Percentiles rank a stretch among this genome's conserved stretches.
These are phyloP conservation scores for Sinotaia quadrata DNA, from an alignment of 2,888 invertebrate species.

Conservation along the genomic window DNA sequence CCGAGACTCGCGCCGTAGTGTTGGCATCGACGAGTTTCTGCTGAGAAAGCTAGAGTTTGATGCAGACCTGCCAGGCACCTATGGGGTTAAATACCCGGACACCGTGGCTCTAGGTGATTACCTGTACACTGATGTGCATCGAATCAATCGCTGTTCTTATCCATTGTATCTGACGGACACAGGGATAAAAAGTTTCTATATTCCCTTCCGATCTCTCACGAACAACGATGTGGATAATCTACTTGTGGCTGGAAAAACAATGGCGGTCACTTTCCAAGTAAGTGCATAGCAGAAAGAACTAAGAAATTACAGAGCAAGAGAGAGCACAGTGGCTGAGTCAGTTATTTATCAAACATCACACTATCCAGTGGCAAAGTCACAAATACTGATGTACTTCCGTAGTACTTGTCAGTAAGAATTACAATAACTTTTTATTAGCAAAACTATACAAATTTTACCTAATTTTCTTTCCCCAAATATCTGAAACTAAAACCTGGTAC, in stretches of 20 bases:
- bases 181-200: constrained; percentile 33
- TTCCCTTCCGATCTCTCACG: constrained; percentile 38
- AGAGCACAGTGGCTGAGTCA: too few relatives aligned
- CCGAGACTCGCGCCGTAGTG: constrained; percentile 37
- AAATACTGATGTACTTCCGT: too few relatives aligned
- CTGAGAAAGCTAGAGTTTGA: constrained; percentile 29
- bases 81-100: constrained; percentile 31
- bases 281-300: too few relatives aligned
- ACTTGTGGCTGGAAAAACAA: constrained; percentile 38
- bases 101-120: constrained; percentile 38
- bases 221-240: constrained; percentile 37
- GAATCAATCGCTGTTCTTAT: constrained; percentile 23
- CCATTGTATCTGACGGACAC: constrained; percentile 32
- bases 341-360: too few relatives aligned
- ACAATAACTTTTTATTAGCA: too few relatives aligned
- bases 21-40: constrained; percentile 34
- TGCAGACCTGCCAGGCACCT: neutral
- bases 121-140: constrained; percentile 33
- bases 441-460: too few relatives aligned
- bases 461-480: too few relatives aligned
- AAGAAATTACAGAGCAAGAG: too few relatives aligned
- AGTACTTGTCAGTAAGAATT: too few relatives aligned
- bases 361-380: too few relatives aligned
- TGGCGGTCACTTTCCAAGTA: constrained; percentile 36
- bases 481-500: too few relatives aligned